Conservation (phyloP, 2,888 invertebrate genomes). For the Theristus sp. region DNA sequence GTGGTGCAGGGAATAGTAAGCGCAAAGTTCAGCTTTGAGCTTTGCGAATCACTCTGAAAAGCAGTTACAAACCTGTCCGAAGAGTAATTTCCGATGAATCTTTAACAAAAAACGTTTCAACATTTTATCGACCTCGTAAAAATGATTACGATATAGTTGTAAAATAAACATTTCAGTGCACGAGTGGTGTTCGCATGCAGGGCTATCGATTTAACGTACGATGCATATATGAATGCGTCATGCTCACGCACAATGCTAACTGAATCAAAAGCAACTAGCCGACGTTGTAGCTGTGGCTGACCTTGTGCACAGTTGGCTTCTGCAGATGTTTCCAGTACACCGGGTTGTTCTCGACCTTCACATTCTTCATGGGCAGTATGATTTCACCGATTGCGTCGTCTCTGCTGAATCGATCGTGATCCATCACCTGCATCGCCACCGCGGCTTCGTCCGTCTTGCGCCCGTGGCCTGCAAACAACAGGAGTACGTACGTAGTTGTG, state of each 20-base stretch:
- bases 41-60: too few species aligned
- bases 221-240: not conserved
- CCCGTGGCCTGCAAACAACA: slow-evolving; percentile 19
- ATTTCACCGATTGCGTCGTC: slow-evolving; percentile 15
- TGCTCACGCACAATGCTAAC: not conserved
- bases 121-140: too few species aligned
- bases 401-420: slow-evolving; percentile 22
- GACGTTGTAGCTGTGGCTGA: slow-evolving; percentile 5
- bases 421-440: slow-evolving; percentile 24
- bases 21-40: too few species aligned
- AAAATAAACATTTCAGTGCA: too few species aligned
- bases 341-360: slow-evolving; percentile 24
- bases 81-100: not conserved
- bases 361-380: slow-evolving; percentile 22
- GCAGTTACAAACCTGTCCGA: not conserved
- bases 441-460: slow-evolving; percentile 26
- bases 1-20: too few species aligned
- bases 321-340: slow-evolving; percentile 28
- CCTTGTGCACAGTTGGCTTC: slow-evolving; percentile 22
- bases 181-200: too few species aligned
- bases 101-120: not conserved
- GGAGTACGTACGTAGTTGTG: too few species aligned
- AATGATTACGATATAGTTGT: too few species aligned
- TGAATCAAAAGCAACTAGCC: slow-evolving; percentile 1
- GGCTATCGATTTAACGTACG: not conserved